Percentiles rank a stretch among this genome's conserved stretches.
Evolutionary conservation across 2,797 vertebrate species (phyloP).

Genomic region (Hephaestus fuliginosus): DNA sequence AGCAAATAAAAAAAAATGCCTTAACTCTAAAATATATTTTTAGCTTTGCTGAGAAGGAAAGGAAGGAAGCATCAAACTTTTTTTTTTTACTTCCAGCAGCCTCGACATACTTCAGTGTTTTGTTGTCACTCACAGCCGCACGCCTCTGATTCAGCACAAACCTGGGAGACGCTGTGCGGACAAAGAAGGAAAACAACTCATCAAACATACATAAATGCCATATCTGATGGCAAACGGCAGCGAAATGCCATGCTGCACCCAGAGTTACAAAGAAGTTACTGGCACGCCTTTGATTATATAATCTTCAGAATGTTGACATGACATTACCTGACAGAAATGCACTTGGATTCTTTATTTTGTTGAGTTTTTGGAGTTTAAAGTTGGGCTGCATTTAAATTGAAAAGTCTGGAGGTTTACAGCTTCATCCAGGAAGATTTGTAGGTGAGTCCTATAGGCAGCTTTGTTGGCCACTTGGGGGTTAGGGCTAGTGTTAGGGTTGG

Average conservation of each 20-base stretch:
- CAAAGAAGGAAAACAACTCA: conserved; percentile 25
- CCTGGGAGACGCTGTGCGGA: not conserved
- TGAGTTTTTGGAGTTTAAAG: not conserved
- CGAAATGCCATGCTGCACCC: conserved; percentile 27
- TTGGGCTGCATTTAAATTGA: not conserved
- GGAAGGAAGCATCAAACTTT: not conserved
- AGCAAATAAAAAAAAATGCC: not conserved
- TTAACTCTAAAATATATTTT: not conserved
- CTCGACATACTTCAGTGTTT: not conserved
- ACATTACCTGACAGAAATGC: conserved; percentile 9
- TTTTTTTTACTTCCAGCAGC: not conserved
- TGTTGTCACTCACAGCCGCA: not conserved
- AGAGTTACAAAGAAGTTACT: conserved; percentile 2
- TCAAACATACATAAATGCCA: conserved; percentile 54
- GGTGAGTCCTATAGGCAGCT: too few relatives aligned
- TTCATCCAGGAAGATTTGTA: not conserved
- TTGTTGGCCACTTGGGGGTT: too few relatives aligned
- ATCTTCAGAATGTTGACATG: conserved; percentile 18
- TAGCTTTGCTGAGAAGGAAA: not conserved
- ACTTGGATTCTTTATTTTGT: conserved; percentile 8
- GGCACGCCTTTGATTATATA: not conserved
- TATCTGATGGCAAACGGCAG: conserved; percentile 35
- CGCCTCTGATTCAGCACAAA: conserved; percentile 14
- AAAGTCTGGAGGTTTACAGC: not conserved
- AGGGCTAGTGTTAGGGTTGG: too few relatives aligned